phyloP scores from a whole-genome alignment of 1,140 invertebrate genomes.

The Aphidius ervi region DNA sequence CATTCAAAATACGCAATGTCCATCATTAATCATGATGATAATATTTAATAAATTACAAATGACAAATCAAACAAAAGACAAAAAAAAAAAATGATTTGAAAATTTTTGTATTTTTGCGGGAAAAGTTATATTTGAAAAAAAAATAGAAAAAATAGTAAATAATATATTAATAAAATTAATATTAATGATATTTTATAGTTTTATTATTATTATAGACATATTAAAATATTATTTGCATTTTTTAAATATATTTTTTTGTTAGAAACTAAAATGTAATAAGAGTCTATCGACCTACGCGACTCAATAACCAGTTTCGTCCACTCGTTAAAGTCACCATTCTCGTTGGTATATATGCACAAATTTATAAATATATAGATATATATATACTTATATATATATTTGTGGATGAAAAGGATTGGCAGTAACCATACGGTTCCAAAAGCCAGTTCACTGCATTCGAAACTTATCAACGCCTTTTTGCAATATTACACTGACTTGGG shows the following conservation, averaged over 20 bases:
- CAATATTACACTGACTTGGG: neutral
- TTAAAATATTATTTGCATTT: neutral
- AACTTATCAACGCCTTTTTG: conserved; percentile 6
- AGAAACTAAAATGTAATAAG: neutral
- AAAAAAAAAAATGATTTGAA: no score
- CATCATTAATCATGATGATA: no score
- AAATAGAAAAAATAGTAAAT: no score
- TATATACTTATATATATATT: neutral
- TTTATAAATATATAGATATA: conserved; percentile 16
- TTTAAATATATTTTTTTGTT: conserved; percentile 8
- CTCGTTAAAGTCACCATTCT: conserved; percentile 33
- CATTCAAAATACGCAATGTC: no score
- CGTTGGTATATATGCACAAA: conserved; percentile 7
- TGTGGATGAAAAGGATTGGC: neutral
- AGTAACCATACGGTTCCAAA: no score
- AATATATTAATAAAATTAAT: neutral
- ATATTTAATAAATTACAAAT: no score
- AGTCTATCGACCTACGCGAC: conserved; percentile 25
- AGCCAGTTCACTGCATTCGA: no score
- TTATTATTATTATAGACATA: neutral
- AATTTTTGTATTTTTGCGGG: no score
- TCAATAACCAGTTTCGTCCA: conserved; percentile 36
- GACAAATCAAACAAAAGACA: no score
- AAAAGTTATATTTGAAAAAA: no score
- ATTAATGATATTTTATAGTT: neutral